Evolutionary conservation across 2,888 invertebrate genomes (phyloP).

Genomic region (Hypercompe scribonia): DNA sequence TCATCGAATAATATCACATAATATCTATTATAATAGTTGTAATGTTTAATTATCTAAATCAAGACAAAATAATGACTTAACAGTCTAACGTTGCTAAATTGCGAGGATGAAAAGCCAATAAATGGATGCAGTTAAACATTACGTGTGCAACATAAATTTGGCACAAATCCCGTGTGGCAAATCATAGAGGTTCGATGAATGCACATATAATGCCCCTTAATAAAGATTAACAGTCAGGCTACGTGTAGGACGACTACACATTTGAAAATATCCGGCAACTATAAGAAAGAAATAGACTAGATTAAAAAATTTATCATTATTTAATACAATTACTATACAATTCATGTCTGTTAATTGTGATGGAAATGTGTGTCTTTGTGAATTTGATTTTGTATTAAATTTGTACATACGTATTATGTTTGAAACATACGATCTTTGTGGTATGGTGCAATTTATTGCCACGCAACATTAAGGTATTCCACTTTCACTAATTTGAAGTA

Average conservation of each 20-base stretch:
- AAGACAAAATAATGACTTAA: not conserved
- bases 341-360: too few relatives aligned
- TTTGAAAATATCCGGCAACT: not conserved
- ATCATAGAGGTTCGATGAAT: conserved; percentile 57
- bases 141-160: conserved; percentile 67
- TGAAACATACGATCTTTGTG: too few relatives aligned
- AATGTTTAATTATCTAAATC: not conserved
- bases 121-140: conserved; percentile 54
- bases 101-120: conserved; percentile 35
- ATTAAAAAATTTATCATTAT: too few relatives aligned
- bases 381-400: too few relatives aligned
- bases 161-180: conserved; percentile 57
- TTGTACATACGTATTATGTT: too few relatives aligned
- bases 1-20: not conserved
- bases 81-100: conserved; percentile 21
- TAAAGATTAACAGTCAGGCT: conserved; percentile 78
- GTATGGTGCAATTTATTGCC: too few relatives aligned
- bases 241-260: conserved; percentile 29
- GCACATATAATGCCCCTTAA: conserved; percentile 78
- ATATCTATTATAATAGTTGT: not conserved
- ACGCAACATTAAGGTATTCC: too few relatives aligned
- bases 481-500: too few relatives aligned
- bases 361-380: too few relatives aligned
- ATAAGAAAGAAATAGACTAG: not conserved
- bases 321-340: too few relatives aligned